Evolutionary conservation across 2,888 invertebrate species (phyloP), one percentile per base, ranked within the genome.

Genomic region (Dromius quadrimaculatus): DNA sequence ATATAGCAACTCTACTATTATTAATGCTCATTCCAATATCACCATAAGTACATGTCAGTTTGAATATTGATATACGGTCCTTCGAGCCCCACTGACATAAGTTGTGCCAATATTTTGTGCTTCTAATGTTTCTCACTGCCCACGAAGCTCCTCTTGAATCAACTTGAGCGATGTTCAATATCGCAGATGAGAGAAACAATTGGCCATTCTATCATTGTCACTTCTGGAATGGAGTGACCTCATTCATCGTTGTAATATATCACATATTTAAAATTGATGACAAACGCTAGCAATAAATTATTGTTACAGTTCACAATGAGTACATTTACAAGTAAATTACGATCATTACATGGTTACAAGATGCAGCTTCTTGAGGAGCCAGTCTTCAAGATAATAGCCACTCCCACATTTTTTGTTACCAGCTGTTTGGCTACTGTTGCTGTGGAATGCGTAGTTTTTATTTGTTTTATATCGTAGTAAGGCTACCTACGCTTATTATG

Each of bases 331-430:
- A 43, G 63, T 32, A 63, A 63, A 63, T 63, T 63, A 63, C 45
- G 28, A 45, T 32, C 34, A 63, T 63, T 63, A 63, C 22, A 50
- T 13, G 50, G n/a, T 20, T 50, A 50, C 63, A 63, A 63, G 15
- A 23, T 23, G 32, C 23, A 45, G 43, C 63, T 63, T 45, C 63
- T 23, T 45, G 45, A 45, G 45, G 15, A 63, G 63, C 43, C 43
- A 45, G 32, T 36, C 28, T 63, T 63, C 45, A 43, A 63, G 63
- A 63, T 63, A 63, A 63, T 63, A 32, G 34, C 36, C 43, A 63
- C 63, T 36, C 63, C 63, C n/a, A 63, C 63, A 28, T 63, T 63
- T 43, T 63, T 63, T 63, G 62, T 62, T 41, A 38, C 38, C 62
- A 62, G 23, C 19, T 32, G 45, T 45, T 43, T 2, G 23, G 34